These are phyloP conservation scores for Latheticus oryzae DNA, from an alignment of 2,888 invertebrate species.

Conservation along the genomic window DNA sequence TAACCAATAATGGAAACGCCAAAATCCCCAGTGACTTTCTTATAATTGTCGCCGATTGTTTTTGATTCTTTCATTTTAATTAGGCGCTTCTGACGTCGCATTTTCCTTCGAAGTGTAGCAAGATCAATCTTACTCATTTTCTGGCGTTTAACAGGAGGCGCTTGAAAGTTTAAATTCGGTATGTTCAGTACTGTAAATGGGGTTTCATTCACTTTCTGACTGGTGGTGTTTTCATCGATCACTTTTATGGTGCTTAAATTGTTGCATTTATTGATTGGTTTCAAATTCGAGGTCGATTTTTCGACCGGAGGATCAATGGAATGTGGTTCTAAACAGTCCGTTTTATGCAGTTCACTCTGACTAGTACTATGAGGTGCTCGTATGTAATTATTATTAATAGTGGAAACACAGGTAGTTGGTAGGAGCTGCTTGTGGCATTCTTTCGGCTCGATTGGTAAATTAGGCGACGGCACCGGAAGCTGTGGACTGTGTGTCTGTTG, in stretches of 20 bases:
- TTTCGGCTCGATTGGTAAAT: constrained; percentile 59
- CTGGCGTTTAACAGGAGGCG: constrained; percentile 54
- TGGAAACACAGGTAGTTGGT: constrained; percentile 60
- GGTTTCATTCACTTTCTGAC: constrained; percentile 26
- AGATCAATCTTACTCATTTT: constrained; percentile 65
- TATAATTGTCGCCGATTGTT: constrained; percentile 12
- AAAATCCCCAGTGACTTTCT: constrained; percentile 52
- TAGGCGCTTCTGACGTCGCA: constrained; percentile 49
- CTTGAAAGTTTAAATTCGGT: constrained; percentile 55
- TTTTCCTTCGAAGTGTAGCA: constrained; percentile 59
- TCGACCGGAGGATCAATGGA: constrained; percentile 43
- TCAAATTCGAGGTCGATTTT: constrained; percentile 19
- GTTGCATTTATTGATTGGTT: constrained; percentile 32
- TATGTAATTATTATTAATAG: constrained; percentile 59
- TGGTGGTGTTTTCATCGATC: constrained; percentile 32
- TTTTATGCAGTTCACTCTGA: constrained; percentile 51
- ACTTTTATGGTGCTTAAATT: constrained; percentile 37
- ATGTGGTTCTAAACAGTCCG: constrained; percentile 49
- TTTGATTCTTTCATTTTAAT: constrained; percentile 29
- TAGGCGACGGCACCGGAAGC: constrained; percentile 62
- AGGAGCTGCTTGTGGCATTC: constrained; percentile 46
- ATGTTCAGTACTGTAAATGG: constrained; percentile 61
- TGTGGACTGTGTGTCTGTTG: constrained; percentile 62
- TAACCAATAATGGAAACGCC: constrained; percentile 60
- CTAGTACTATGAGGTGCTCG: constrained; percentile 57